Evolutionary conservation across 2,113 vertebrate genomes (phyloP).

Genomic region (Myrmecobius fasciatus): DNA sequence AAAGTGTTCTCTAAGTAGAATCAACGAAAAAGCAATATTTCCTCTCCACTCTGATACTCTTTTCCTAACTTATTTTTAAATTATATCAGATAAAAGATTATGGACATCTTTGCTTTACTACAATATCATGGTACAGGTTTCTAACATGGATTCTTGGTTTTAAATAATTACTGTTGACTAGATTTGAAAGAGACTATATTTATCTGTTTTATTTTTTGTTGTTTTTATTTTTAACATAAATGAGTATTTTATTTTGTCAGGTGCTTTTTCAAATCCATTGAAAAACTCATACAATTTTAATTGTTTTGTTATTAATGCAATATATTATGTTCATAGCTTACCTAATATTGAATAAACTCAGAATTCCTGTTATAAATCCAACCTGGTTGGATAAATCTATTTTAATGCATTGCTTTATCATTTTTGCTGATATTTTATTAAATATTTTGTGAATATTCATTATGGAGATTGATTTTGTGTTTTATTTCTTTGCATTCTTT

Average conservation of each 20-base stretch:
- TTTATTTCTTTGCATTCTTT: neutral
- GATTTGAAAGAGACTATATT: neutral
- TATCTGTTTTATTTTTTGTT: neutral
- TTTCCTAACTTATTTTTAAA: neutral
- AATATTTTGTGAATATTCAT: neutral
- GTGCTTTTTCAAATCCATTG: neutral
- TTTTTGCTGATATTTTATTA: neutral
- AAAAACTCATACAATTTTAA: neutral
- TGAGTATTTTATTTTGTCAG: neutral
- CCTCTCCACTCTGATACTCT: neutral
- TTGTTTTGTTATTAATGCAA: neutral
- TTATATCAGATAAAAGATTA: neutral
- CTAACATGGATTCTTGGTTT: neutral
- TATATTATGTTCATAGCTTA: neutral
- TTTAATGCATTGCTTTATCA: neutral
- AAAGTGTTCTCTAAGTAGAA: neutral
- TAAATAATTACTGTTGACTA: neutral
- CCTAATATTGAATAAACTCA: neutral
- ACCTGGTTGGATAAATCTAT: neutral
- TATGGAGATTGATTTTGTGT: neutral
- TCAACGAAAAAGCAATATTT: neutral
- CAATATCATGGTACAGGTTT: neutral
- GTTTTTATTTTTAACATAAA: neutral
- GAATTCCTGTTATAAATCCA: neutral
- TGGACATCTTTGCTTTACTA: neutral